Evolutionary conservation across 2,888 invertebrate species (phyloP).

Genomic region (Patella ulyssiponensis): DNA sequence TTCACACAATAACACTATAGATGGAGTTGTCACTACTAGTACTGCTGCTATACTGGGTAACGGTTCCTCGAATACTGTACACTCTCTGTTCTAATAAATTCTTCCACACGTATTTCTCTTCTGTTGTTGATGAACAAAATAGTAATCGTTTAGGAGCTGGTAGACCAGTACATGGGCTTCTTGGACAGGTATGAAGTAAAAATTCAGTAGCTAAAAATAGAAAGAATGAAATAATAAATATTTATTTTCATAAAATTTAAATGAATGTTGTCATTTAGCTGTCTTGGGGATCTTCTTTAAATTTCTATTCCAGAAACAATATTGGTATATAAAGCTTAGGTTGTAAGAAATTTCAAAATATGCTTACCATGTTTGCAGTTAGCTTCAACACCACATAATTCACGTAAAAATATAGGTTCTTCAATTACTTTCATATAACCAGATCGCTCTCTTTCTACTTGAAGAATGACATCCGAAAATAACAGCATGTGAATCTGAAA

Average conservation of each 20-base stretch:
- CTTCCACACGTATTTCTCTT: constrained; percentile 68
- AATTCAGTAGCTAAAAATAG: constrained; percentile 55
- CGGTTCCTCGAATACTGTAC: constrained; percentile 42
- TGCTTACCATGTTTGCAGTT: constrained; percentile 56
- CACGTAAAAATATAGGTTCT: constrained; percentile 57
- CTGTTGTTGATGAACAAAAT: constrained; percentile 59
- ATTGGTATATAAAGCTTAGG: neutral
- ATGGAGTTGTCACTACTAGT: constrained; percentile 29
- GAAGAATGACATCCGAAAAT: constrained; percentile 63
- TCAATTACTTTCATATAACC: constrained; percentile 55
- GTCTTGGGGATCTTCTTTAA: neutral
- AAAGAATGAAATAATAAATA: constrained; percentile 21
- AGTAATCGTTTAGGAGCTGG: constrained; percentile 35
- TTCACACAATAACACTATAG: constrained; percentile 4
- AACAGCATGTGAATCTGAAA: constrained; percentile 56
- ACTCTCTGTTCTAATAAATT: constrained; percentile 65
- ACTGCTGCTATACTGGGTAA: constrained; percentile 49
- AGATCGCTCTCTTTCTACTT: constrained; percentile 53
- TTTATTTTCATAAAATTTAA: neutral
- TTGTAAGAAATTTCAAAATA: neutral
- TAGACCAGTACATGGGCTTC: constrained; percentile 28
- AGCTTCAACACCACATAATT: constrained; percentile 56
- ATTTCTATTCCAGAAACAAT: neutral
- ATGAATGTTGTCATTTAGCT: neutral
- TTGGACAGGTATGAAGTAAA: constrained; percentile 46